Evolutionary conservation across 2,888 invertebrate genomes (phyloP).

Genomic region (Trypoxylon attenuatum): DNA sequence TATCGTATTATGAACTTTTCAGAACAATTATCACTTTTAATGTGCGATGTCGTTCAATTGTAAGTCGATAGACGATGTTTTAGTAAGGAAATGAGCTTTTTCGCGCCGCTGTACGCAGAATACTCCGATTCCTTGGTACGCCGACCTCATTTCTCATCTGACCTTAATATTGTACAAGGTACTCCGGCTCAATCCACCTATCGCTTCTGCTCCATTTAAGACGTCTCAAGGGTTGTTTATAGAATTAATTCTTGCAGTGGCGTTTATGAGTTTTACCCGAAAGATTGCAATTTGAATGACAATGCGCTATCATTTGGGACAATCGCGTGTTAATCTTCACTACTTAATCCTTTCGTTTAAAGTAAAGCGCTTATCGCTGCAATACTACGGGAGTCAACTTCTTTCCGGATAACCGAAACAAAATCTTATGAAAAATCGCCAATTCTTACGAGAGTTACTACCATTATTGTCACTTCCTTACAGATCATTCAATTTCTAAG

Average conservation of each 20-base stretch:
- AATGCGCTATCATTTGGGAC: neutral
- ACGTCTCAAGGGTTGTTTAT: slow-evolving; percentile 22
- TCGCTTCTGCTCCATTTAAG: slow-evolving; percentile 10
- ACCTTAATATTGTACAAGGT: slow-evolving; percentile 57
- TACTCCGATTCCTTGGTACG: slow-evolving; percentile 44
- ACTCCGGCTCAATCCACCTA: slow-evolving; percentile 41
- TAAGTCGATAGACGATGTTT: too few species aligned
- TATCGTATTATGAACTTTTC: too few species aligned
- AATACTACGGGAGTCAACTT: too few species aligned
- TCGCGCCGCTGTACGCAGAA: slow-evolving; percentile 36
- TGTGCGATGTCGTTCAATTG: too few species aligned
- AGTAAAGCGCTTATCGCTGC: neutral
- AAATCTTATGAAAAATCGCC: too few species aligned
- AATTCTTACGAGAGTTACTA: too few species aligned
- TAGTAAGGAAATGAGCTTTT: slow-evolving; percentile 27
- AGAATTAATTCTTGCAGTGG: too few species aligned
- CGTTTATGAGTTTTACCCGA: too few species aligned
- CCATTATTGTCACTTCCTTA: too few species aligned
- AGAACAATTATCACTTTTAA: too few species aligned
- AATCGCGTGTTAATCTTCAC: neutral
- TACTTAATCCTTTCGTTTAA: neutral
- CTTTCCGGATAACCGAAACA: too few species aligned
- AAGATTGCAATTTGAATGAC: neutral
- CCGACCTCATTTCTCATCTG: slow-evolving; percentile 55
- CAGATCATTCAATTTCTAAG: too few species aligned